Evolutionary conservation across 2,888 invertebrate species (phyloP).

Genomic region (Ochropacha duplaris): DNA sequence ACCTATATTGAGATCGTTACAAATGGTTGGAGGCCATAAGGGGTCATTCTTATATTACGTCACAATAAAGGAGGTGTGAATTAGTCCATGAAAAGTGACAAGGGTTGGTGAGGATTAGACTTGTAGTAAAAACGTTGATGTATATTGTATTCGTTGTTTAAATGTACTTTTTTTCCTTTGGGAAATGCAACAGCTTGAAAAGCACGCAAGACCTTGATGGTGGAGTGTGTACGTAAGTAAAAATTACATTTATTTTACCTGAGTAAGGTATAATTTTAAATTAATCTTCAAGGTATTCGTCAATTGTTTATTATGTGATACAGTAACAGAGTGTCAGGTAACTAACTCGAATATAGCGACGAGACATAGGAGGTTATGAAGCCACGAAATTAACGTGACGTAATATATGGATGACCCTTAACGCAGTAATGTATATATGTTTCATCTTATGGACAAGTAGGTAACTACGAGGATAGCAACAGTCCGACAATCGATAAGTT

Average conservation of each 20-base stretch:
- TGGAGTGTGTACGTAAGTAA: background rate
- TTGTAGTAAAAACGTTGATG: background rate
- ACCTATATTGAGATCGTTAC: background rate
- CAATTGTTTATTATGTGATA: background rate
- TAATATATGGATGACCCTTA: background rate
- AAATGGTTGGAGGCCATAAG: background rate
- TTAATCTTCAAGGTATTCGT: background rate
- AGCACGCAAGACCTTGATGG: background rate
- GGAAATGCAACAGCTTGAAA: background rate
- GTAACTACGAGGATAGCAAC: background rate
- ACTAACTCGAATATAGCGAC: background rate
- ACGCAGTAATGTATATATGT: background rate
- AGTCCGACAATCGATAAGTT: no score
- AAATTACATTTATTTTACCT: background rate
- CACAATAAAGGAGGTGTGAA: background rate
- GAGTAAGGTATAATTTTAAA: background rate
- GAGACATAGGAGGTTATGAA: background rate
- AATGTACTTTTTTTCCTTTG: background rate
- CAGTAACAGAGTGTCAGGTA: background rate
- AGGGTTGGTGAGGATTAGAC: no score
- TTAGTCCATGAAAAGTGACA: background rate
- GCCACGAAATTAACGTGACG: background rate
- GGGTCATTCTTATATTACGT: constrained; percentile 5
- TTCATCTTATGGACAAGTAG: background rate
- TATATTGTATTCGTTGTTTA: background rate